Evolutionary conservation across 1,140 invertebrate species (phyloP).

Genomic region (Brachionus plicatilis): DNA sequence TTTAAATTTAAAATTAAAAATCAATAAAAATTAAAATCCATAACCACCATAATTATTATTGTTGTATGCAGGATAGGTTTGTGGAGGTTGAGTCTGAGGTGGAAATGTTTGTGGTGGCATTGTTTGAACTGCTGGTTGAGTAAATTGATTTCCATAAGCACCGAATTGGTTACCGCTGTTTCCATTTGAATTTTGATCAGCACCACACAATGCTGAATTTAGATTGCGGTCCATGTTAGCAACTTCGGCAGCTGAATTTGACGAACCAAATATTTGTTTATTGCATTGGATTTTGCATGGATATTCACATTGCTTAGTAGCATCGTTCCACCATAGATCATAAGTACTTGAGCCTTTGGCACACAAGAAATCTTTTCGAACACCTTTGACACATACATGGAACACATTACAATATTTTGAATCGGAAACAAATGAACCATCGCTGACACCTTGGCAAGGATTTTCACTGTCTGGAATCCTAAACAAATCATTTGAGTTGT

Average conservation of each 20-base stretch:
- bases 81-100: neutral
- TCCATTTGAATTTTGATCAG: neutral
- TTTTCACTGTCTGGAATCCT: conserved; percentile 24
- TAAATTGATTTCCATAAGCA: conserved; percentile 5
- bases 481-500: conserved; percentile 29
- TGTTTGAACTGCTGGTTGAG: conserved; percentile 1
- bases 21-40: neutral
- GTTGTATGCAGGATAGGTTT: neutral
- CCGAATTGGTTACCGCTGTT: neutral
- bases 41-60: conserved; percentile 37
- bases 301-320: conserved; percentile 33
- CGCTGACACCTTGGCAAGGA: neutral
- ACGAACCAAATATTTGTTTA: neutral
- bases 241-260: neutral
- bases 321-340: conserved; percentile 40
- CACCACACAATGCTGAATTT: neutral
- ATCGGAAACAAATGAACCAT: conserved; percentile 22
- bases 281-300: conserved; percentile 35
- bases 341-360: conserved; percentile 23
- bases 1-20: neutral
- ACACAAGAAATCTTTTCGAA: conserved; percentile 32
- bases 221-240: neutral
- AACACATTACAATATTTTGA: conserved; percentile 37
- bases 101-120: neutral
- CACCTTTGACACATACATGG: conserved; percentile 26